These are phyloP conservation scores for Macrochelys suwanniensis DNA, from an alignment of 2,797 vertebrate species.

Conservation along the genomic window DNA sequence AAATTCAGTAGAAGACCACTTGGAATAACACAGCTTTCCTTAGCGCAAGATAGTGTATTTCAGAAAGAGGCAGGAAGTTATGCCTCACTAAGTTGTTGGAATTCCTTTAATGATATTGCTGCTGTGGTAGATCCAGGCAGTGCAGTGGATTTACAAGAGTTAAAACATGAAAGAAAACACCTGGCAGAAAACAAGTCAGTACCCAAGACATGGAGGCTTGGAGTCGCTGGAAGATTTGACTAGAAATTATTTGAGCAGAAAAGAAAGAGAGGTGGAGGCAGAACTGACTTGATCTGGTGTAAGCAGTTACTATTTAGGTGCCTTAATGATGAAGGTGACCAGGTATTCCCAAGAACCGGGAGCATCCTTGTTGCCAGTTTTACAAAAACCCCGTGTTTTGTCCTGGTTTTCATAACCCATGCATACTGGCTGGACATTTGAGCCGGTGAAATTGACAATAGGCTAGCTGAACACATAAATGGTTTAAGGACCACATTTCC, in stretches of 20 bases:
- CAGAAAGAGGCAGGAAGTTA: slow-evolving; percentile 6
- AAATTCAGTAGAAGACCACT: background rate
- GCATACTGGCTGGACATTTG: background rate
- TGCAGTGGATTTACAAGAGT: background rate
- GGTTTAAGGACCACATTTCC: background rate
- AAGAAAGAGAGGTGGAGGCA: background rate
- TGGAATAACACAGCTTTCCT: slow-evolving; percentile 22
- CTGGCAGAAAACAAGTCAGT: no score
- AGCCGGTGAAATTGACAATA: background rate
- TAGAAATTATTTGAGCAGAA: background rate
- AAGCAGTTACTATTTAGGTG: background rate
- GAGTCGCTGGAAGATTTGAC: background rate
- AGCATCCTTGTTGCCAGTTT: background rate
- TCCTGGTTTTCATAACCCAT: background rate
- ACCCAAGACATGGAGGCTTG: background rate
- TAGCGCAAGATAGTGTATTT: background rate
- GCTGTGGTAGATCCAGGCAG: background rate
- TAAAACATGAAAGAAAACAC: background rate
- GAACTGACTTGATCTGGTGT: background rate
- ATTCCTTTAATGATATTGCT: background rate
- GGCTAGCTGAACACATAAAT: background rate
- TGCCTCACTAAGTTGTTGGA: background rate
- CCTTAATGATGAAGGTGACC: background rate
- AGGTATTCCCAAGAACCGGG: background rate
- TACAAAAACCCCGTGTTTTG: background rate